Evolutionary conservation across 2,797 vertebrate genomes (phyloP).

Genomic region (Cryptoprocta ferox): DNA sequence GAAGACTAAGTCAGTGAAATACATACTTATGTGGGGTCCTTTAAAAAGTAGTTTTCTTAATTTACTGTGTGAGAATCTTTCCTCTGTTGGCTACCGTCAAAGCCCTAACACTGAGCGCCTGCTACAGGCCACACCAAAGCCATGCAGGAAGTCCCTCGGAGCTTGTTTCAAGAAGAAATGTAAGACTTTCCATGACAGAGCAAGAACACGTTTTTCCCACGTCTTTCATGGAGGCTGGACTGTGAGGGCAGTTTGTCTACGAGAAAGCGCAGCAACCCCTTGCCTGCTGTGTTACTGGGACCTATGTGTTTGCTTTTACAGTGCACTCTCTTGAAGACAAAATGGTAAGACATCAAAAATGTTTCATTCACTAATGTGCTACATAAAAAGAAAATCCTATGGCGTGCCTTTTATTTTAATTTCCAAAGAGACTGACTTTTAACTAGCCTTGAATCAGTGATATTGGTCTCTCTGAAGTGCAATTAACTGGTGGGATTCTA

Average conservation of each 20-base stretch:
- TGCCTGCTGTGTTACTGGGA: neutral
- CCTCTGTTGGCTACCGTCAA: neutral
- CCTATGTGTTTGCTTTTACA: too few relatives aligned
- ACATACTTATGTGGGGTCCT: neutral
- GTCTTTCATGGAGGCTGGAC: neutral
- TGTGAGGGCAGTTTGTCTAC: constrained; percentile 33
- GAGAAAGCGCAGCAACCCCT: neutral
- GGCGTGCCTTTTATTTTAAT: neutral
- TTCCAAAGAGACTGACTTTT: constrained; percentile 31
- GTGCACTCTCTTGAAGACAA: neutral
- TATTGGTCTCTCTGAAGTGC: neutral
- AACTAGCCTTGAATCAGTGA: neutral
- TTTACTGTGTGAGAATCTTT: neutral
- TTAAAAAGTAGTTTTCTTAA: neutral
- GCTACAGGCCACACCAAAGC: neutral
- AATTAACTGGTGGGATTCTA: neutral
- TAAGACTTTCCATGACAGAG: neutral
- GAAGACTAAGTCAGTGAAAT: neutral
- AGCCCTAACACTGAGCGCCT: neutral
- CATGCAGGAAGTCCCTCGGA: neutral
- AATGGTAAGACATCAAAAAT: neutral
- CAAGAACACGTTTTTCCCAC: neutral
- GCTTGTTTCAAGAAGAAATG: neutral
- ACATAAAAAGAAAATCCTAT: neutral
- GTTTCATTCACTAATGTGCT: neutral